phyloP scores from a whole-genome alignment of 1,140 invertebrate species.

The Condylostylus longicornis region DNA sequence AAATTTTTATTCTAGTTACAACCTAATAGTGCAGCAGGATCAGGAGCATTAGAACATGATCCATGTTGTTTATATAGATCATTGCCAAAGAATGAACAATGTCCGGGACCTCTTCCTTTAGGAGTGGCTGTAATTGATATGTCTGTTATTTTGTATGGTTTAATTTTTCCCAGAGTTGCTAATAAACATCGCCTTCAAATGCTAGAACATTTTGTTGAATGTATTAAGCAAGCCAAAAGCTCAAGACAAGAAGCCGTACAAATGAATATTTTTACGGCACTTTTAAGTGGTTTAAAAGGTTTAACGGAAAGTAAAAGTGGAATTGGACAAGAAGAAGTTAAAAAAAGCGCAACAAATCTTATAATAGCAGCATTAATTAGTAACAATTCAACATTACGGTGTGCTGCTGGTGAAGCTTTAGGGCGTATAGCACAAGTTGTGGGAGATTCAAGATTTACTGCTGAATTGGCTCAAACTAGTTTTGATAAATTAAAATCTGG shows the following conservation, averaged over 20 bases:
- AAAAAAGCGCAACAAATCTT: slow-evolving; percentile 66
- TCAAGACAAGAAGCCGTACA: slow-evolving; percentile 86
- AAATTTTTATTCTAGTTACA: slow-evolving; percentile 52
- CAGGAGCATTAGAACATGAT: slow-evolving; percentile 91
- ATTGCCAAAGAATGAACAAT: slow-evolving; percentile 37
- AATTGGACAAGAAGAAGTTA: slow-evolving; percentile 79
- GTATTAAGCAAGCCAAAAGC: slow-evolving; percentile 84
- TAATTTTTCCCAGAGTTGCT: slow-evolving; percentile 83
- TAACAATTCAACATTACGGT: slow-evolving; percentile 70
- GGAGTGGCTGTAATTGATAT: slow-evolving; percentile 95
- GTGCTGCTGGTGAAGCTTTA: slow-evolving; percentile 74
- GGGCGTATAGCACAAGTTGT: slow-evolving; percentile 81
- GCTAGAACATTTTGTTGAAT: slow-evolving; percentile 91
- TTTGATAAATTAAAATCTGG: slow-evolving; percentile 82
- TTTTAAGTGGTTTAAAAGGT: slow-evolving; percentile 77
- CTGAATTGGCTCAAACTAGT: slow-evolving; percentile 77
- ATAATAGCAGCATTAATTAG: slow-evolving; percentile 69
- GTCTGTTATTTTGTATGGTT: slow-evolving; percentile 82
- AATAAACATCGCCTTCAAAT: slow-evolving; percentile 94
- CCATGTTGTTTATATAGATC: slow-evolving; percentile 74
- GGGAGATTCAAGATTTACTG: slow-evolving; percentile 70
- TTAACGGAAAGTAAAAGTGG: slow-evolving; percentile 74
- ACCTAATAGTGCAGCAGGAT: slow-evolving; percentile 83
- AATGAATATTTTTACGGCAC: slow-evolving; percentile 90
- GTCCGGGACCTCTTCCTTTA: slow-evolving; percentile 69